Evolutionary conservation across 2,797 vertebrate species (phyloP), one percentile per base, ranked within the genome.

Genomic region (Betta splendens): DNA sequence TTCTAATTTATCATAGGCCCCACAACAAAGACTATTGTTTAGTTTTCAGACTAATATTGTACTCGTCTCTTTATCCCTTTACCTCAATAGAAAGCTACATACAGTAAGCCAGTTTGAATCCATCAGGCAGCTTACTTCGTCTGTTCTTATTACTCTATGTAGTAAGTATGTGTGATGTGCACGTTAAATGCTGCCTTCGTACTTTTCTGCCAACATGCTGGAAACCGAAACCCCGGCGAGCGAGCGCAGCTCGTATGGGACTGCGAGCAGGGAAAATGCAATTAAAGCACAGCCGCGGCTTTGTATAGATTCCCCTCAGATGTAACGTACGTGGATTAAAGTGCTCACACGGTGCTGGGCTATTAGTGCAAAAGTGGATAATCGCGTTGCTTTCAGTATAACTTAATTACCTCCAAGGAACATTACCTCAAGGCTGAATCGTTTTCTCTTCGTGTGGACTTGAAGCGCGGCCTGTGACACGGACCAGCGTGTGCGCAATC

Each of bases 41-140:
- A 33, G 11, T 31, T 31, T 11, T 31, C 12, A 13, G 12, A 31
- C 12, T 11, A 5, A 31, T 31, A 31, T 31, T 29, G 12, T 31
- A 31, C 29, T 12, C 31, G 29, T 31, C 5, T 4, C 13, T 31
- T 12, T 1, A 31, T 12, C 29, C 29, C 13, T 5, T 31, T 12
- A 9, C 23, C 7, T 25, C 8, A 29, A 29, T 28, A 80, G 69
- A 72, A 85, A 76, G 73, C 83, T 53, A 69, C 70, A 64, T 66
- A 75, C 72, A 65, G 50, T 38, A 57, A 35, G n/a, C n/a, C n/a
- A n/a, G 59, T 75, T 78, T 81, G 72, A 79, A 81, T 80, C 65
- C 77, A 76, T 68, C 55, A 61, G 72, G 72, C 72, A 63, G 76
- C 82, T 53, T 50, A 10, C 55, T 16, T 21, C 1, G 65, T 75